Conservation (phyloP, 2,888 invertebrate genomes). For the Catocala sponsa region DNA sequence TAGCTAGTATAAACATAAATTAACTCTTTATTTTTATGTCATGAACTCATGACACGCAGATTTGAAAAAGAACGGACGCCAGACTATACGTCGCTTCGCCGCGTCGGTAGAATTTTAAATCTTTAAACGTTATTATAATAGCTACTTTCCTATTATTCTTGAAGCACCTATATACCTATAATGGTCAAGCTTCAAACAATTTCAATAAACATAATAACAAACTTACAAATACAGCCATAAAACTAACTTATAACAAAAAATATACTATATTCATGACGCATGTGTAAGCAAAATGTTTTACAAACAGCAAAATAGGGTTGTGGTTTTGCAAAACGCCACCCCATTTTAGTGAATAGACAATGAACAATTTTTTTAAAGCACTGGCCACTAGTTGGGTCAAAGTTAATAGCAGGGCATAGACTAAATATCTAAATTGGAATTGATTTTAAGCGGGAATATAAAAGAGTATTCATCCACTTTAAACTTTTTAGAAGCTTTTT, state of each 20-base stretch:
- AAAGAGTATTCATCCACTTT: background rate
- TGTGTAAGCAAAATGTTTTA: constrained; percentile 16
- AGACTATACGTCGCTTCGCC: too few species aligned
- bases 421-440: constrained; percentile 34
- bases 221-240: constrained; percentile 7
- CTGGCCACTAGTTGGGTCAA: constrained; percentile 56
- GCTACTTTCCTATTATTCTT: background rate
- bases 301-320: constrained; percentile 32
- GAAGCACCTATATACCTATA: constrained; percentile 13
- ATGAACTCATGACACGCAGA: too few species aligned
- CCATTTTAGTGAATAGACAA: constrained; percentile 66
- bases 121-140: too few species aligned
- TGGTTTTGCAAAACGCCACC: constrained; percentile 40
- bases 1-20: too few species aligned
- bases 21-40: too few species aligned
- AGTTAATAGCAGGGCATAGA: constrained; percentile 50
- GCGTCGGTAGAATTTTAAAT: too few species aligned
- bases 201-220: constrained; percentile 1
- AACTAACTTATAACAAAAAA: constrained; percentile 7
- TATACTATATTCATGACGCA: constrained; percentile 15
- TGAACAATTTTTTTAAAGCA: constrained; percentile 58
- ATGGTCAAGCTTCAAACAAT: constrained; percentile 25
- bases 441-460: constrained; percentile 18
- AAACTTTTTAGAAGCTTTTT: too few species aligned
- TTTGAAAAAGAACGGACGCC: too few species aligned